A percentile compares a stretch with the other conserved stretches of the same genome.
Conservation (phyloP, 2,888 invertebrate species). For the Drosophila siamana region DNA sequence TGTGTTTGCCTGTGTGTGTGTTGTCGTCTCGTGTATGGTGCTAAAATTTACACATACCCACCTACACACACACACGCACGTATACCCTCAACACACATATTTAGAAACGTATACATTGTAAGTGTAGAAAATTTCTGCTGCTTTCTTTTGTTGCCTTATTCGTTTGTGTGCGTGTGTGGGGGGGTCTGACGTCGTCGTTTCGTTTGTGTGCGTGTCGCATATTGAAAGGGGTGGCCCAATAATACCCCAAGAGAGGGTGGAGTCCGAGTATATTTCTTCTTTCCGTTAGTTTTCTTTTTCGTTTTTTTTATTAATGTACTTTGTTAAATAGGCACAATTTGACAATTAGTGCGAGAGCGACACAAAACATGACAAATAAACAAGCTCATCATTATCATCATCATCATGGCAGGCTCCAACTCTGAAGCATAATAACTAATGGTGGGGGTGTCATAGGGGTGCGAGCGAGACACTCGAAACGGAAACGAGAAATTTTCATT, state of each 20-base stretch:
- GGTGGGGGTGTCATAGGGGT: constrained; percentile 24
- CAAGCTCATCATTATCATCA: constrained; percentile 16
- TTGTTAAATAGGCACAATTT: constrained; percentile 46
- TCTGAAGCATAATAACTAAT: constrained; percentile 20
- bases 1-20: constrained; percentile 36
- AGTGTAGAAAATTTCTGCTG: constrained; percentile 70
- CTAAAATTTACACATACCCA: constrained; percentile 62
- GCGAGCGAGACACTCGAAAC: constrained; percentile 39
- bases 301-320: constrained; percentile 14
- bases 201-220: constrained; percentile 28
- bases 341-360: constrained; percentile 32
- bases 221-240: constrained; percentile 54
- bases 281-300: background rate
- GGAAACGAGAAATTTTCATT: constrained; percentile 64
- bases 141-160: constrained; percentile 65
- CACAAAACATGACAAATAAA: constrained; percentile 24
- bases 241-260: constrained; percentile 61
- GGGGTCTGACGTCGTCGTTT: background rate
- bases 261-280: constrained; percentile 41
- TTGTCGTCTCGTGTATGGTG: constrained; percentile 65
- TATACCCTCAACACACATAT: constrained; percentile 19
- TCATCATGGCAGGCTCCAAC: constrained; percentile 3
- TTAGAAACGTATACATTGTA: constrained; percentile 49
- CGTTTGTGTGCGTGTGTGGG: constrained; percentile 38
- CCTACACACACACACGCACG: constrained; percentile 44